These are phyloP conservation scores for Papilio xuthus DNA, from an alignment of 1,140 invertebrate species.

Conservation along the genomic window DNA sequence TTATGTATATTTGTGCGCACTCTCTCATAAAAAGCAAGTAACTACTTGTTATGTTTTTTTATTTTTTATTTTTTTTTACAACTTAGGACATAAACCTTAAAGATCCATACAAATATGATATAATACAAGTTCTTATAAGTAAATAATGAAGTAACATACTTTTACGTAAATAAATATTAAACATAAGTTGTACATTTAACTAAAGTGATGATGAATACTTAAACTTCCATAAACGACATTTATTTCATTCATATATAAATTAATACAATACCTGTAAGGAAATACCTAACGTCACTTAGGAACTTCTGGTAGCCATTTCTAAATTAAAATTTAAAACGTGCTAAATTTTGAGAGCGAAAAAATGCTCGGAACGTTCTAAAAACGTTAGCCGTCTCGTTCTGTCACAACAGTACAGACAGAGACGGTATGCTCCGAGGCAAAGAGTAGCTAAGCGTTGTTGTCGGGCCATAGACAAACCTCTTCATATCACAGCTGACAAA, in stretches of 20 bases:
- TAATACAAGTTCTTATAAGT: not conserved
- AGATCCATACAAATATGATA: not conserved
- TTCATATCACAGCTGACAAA: constrained; percentile 79
- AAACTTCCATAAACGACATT: not conserved
- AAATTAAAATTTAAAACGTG: constrained; percentile 48
- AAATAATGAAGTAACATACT: not conserved
- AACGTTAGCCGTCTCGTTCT: not conserved
- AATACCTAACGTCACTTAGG: constrained; percentile 79
- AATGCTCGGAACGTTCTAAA: not conserved
- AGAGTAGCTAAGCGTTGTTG: constrained; percentile 40
- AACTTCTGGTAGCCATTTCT: constrained; percentile 69
- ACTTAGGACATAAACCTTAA: not conserved
- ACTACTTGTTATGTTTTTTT: not conserved
- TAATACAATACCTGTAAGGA: constrained; percentile 50
- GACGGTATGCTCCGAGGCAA: constrained; percentile 7
- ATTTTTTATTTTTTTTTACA: not conserved
- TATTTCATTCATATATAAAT: constrained; percentile 11
- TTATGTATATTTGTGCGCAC: not conserved
- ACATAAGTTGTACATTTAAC: not conserved
- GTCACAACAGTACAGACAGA: not conserved
- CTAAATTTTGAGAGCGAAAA: constrained; percentile 44
- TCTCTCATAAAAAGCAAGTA: not conserved
- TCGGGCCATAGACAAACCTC: constrained; percentile 75
- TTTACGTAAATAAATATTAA: constrained; percentile 10
- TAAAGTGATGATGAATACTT: constrained; percentile 8